Evolutionary conservation across 1,140 invertebrate genomes (phyloP).

Genomic region (Atta colombica): DNA sequence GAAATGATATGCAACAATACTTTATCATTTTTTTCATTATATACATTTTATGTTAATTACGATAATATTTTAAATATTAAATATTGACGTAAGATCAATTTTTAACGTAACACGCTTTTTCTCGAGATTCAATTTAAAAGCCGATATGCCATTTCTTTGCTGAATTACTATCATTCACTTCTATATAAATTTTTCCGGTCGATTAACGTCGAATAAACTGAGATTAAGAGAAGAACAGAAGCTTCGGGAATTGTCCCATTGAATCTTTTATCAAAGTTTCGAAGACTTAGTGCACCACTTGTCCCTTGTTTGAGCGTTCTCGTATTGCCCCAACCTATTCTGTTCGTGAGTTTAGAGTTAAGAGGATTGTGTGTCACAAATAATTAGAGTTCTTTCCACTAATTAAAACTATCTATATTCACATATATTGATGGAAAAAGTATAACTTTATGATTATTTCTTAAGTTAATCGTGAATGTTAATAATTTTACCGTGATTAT

Average conservation of each 20-base stretch:
- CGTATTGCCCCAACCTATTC: background rate
- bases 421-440: conserved; percentile 1
- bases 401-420: conserved; percentile 5
- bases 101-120: background rate
- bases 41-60: background rate
- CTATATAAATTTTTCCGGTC: conserved; percentile 58
- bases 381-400: conserved; percentile 28
- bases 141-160: background rate
- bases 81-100: conserved; percentile 8
- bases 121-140: conserved; percentile 27
- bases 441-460: background rate
- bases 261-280: conserved; percentile 64
- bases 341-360: conserved; percentile 19
- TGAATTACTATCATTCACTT: conserved; percentile 46
- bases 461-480: conserved; percentile 12
- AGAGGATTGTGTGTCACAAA: conserved; percentile 24
- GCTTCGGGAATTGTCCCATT: conserved; percentile 51
- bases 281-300: conserved; percentile 37
- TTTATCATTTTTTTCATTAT: background rate
- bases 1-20: background rate
- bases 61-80: conserved; percentile 6
- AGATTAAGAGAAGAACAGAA: conserved; percentile 58
- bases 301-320: conserved; percentile 49
- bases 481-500: background rate
- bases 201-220: conserved; percentile 58